Base-by-base conservation (phyloP, 2,797 vertebrate genomes). In the Poecilia velifera region DNA sequence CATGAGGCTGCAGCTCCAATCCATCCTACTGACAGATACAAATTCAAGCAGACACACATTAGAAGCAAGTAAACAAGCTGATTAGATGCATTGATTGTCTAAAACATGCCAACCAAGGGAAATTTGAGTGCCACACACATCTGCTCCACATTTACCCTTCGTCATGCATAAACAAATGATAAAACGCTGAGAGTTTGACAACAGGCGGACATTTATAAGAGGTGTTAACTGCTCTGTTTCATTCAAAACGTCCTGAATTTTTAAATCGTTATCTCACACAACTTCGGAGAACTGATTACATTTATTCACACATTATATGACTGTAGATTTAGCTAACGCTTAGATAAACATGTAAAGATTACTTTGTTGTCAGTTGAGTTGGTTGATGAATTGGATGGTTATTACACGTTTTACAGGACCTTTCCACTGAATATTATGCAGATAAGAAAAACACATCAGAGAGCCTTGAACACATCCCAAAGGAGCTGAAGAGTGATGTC, bases 81-180 rank as follows among this genome's bases (percentile, higher is more conserved):
- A 88, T 93, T 90, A 92, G 79, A 70, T 57, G 75, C 88, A 90
- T 84, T 87, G 92, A 93, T 90, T 89, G 88, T 90, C 88, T 82
- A 76, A 87, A 86, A 90, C 85, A 86, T 86, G 86, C 83, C 68
- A 31, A 84, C 84, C 76, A 25, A 82, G 73, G 80, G 89, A 90
- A 89, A 90, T 83, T 72, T 45, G 55, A 91, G 84, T 46, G 76
- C 75, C 36, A 41, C 82, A 83, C 86, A 88, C 88, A 89, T 89
- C 78, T 90, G 84, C 81, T 83, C 80, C 59, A 73, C 49, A 3
- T 79, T 68, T 79, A 73, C 72, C 79, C 80, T 79, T 78, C 9
- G 25, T 77, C 81, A 82, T 72, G 66, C 49, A 77, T 72, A 79
- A 81, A 82, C 64, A 85, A 34, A 81, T 74, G 71, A 41, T 18